These are phyloP conservation scores for Leptocoma aspasia DNA, from an alignment of 2,113 vertebrate genomes.

Conservation along the genomic window DNA sequence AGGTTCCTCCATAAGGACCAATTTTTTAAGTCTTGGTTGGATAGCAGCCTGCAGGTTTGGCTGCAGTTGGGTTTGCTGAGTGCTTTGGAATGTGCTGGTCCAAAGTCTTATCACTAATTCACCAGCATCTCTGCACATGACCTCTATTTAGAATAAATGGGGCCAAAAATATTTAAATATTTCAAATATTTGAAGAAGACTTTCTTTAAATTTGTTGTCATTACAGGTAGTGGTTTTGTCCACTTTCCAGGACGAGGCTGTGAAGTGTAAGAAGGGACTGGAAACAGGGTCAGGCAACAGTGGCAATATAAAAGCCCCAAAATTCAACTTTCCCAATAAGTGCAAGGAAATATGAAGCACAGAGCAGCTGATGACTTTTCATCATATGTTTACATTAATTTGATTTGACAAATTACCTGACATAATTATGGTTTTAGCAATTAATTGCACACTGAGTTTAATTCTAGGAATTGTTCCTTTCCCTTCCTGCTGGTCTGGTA, in stretches of 20 bases:
- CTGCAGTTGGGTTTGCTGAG: not conserved
- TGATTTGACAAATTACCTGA: not conserved
- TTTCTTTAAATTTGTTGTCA: not conserved
- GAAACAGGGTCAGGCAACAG: not conserved
- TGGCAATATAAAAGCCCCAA: not conserved
- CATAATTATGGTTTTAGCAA: not conserved
- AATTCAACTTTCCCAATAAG: not conserved
- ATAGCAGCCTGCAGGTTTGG: conserved; percentile 4
- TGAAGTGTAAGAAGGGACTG: not conserved
- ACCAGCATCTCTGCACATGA: not conserved
- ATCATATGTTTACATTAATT: not conserved
- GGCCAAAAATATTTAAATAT: not conserved
- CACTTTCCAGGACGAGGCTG: not conserved
- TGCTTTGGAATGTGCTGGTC: not conserved
- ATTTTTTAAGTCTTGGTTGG: conserved; percentile 11
- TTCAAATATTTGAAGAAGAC: not conserved
- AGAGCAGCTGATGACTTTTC: not conserved
- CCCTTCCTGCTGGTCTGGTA: not conserved
- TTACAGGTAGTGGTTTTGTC: not conserved
- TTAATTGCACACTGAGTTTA: not conserved
- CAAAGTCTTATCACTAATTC: not conserved
- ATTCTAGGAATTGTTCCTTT: not conserved
- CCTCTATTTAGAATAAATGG: not conserved
- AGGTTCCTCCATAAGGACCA: conserved; percentile 8
- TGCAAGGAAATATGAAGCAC: not conserved